Base-by-base conservation (phyloP, 2,888 invertebrate species). In the Ectemnius lituratus region DNA sequence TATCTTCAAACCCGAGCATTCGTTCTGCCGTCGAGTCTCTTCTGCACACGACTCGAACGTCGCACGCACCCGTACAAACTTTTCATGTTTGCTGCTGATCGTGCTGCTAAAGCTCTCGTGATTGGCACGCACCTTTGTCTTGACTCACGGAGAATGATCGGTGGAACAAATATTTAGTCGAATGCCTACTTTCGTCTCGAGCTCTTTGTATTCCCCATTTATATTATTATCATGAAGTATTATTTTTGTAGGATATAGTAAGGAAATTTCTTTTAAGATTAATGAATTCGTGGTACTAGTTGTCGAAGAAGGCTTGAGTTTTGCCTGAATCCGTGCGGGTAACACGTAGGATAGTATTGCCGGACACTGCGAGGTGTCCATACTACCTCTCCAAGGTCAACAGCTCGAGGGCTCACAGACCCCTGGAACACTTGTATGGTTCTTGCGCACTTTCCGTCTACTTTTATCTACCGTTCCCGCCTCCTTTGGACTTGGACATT, bases 301-400 rank as follows among this genome's bases (percentile, higher is more conserved):
- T 3, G 23, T 23, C 23, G 23, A 23, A 2, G 23, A 23, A 23
- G 23, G 23, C 23, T 23, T 23, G 37, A 37, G 37, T 11, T 37
- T 11, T 37, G 8, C 37, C 37, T 6, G 37, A 0, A 37, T 37
- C 37, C 5, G 5, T 11, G 37, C 37, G 37, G 11, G 37, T 11
- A 37, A 37, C 37, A 69, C 46, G 57, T 64, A 71, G 73, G 67
- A 67, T 76, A 80, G 76, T 78, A 82, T 81, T 74, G 78, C 81
- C 75, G 78, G 74, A 79, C 79, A 74, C 81, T 82, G 84, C 84
- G 76, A 81, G 81, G 81, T 86, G 74, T 82, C 78, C 82, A 78
- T 80, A 81, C 80, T 84, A 81, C 80, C 79, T 76, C 83, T 75
- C 83, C 84, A 84, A 84, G 85, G 84, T 84, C 84, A 84, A 81